Percentiles rank a stretch among this genome's conserved stretches.
Evolutionary conservation across 2,797 vertebrate species (phyloP).

Genomic region (Malurus leucopterus): DNA sequence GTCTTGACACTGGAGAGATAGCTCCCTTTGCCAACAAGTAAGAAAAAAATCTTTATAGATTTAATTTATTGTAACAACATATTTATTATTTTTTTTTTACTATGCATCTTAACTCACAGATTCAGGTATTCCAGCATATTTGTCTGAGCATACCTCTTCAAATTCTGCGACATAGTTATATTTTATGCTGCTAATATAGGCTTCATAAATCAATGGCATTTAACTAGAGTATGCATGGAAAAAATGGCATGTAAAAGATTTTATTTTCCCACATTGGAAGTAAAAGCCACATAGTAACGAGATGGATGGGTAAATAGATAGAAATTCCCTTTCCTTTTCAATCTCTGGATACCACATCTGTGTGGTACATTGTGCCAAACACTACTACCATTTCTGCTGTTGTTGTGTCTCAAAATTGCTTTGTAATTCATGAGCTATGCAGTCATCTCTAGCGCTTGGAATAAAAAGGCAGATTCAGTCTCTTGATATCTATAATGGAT

Average conservation of each 20-base stretch:
- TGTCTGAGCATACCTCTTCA: conserved; percentile 15
- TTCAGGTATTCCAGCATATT: conserved; percentile 1
- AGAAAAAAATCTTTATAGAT: conserved; percentile 5
- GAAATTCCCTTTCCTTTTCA: conserved; percentile 26
- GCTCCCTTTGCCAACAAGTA: not conserved
- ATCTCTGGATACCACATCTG: conserved; percentile 8
- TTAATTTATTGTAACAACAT: conserved; percentile 48
- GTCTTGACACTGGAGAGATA: conserved; percentile 27
- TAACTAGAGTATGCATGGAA: conserved; percentile 16
- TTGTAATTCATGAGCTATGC: conserved; percentile 50
- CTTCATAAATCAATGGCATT: conserved; percentile 43
- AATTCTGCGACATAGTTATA: conserved; percentile 12
- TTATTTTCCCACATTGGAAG: conserved; percentile 24
- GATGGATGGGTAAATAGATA: conserved; percentile 31
- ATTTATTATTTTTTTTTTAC: conserved; percentile 44
- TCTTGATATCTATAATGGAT: conserved; percentile 38
- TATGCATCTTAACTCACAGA: not conserved
- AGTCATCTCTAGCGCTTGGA: conserved; percentile 37
- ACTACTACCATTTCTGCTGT: not conserved
- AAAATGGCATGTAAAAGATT: conserved; percentile 13
- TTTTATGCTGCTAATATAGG: conserved; percentile 14
- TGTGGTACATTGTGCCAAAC: conserved; percentile 4
- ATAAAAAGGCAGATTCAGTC: conserved; percentile 41
- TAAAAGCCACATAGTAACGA: not conserved
- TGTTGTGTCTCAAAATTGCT: conserved; percentile 45